Evolutionary conservation across 1,140 invertebrate species (phyloP).

Genomic region (Drosophila burlai): DNA sequence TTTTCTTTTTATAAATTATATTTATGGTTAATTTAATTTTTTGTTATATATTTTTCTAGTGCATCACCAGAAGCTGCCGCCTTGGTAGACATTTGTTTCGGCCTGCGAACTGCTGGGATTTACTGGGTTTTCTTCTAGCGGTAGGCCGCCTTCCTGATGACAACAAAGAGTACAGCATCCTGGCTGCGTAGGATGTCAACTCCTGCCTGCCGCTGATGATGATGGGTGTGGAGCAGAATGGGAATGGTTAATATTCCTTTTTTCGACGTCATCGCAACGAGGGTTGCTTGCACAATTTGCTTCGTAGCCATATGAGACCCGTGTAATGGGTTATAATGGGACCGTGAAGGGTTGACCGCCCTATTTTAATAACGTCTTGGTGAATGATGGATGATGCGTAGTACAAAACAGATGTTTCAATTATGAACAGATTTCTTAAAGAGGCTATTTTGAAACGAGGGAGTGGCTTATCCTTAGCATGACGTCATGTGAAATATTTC

Average conservation of each 20-base stretch:
- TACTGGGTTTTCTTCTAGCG: not conserved
- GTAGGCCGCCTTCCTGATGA: conserved; percentile 51
- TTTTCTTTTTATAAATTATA: not conserved
- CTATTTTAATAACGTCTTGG: conserved; percentile 36
- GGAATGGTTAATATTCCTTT: conserved; percentile 14
- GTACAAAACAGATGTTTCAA: conserved; percentile 55
- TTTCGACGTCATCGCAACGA: conserved; percentile 53
- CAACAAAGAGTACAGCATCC: conserved; percentile 54
- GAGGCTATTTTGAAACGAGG: not conserved
- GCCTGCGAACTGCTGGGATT: conserved; percentile 21
- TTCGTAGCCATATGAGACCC: conserved; percentile 25
- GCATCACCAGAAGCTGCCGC: conserved; percentile 50
- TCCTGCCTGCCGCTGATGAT: conserved; percentile 42
- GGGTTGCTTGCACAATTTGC: conserved; percentile 60
- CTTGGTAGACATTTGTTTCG: conserved; percentile 76
- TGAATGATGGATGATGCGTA: conserved; percentile 56
- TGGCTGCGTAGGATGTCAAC: conserved; percentile 56
- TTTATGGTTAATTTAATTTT: not conserved
- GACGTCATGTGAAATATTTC: not conserved
- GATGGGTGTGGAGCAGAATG: not conserved
- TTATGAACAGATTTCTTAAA: conserved; percentile 37
- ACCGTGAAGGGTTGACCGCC: conserved; percentile 33
- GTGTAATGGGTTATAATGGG: conserved; percentile 48
- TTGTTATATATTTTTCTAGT: conserved; percentile 18
- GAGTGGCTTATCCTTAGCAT: conserved; percentile 1